Evolutionary conservation across 2,113 vertebrate species (phyloP).

Genomic region (Acrocephalus kingi): DNA sequence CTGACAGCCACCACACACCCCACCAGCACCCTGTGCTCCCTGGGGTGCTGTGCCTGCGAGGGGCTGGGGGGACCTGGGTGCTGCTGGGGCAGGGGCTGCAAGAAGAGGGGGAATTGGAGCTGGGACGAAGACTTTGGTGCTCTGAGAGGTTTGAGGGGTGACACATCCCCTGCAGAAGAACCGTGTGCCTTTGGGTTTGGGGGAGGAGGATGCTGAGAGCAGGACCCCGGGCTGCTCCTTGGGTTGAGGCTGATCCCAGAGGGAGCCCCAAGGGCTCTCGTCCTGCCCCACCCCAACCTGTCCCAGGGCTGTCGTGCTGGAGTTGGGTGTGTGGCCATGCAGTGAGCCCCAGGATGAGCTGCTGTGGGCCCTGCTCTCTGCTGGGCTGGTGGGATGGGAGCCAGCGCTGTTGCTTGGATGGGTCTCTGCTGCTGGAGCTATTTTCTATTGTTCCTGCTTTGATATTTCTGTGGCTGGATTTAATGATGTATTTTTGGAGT

Average conservation of each 20-base stretch:
- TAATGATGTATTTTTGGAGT: slow-evolving; percentile 56
- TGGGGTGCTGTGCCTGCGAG: accelerated
- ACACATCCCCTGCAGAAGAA: accelerated
- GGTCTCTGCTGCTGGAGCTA: background rate
- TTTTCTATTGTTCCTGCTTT: slow-evolving; percentile 50
- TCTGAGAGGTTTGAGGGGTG: background rate
- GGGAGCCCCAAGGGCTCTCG: background rate
- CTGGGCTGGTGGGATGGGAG: background rate
- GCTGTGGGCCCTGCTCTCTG: background rate
- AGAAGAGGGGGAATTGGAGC: background rate
- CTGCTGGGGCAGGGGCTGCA: accelerated
- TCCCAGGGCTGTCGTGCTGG: background rate
- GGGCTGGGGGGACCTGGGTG: background rate
- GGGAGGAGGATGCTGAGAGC: background rate
- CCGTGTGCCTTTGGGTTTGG: background rate
- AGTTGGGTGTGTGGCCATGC: accelerated
- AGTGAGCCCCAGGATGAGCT: background rate
- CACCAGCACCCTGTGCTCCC: background rate
- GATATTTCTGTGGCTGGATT: slow-evolving; percentile 57
- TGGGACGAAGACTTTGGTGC: background rate
- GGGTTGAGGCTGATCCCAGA: background rate
- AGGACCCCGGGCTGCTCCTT: background rate
- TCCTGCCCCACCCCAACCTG: accelerated
- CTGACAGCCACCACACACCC: background rate
- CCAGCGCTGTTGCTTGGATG: background rate